These are phyloP conservation scores for Eristalinus sepulchralis DNA, from an alignment of 2,888 invertebrate species.

Conservation along the genomic window DNA sequence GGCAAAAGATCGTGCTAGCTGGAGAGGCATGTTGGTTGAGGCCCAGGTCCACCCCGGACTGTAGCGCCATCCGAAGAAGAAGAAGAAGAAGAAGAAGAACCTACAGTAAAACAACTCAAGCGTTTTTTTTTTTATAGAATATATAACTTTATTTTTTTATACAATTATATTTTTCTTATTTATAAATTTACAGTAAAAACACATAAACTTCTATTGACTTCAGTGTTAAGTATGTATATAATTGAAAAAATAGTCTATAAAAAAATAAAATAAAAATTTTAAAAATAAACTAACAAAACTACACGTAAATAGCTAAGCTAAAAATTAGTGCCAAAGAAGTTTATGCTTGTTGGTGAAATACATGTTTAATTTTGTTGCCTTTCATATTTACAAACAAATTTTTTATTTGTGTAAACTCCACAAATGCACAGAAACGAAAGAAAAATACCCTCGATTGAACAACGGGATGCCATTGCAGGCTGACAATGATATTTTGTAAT, in stretches of 20 bases:
- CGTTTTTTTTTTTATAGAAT: slow-evolving; percentile 32
- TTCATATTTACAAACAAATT: slow-evolving; percentile 59
- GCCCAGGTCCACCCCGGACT: too few relatives aligned
- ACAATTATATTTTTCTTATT: slow-evolving; percentile 49
- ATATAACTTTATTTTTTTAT: slow-evolving; percentile 65
- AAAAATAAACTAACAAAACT: slow-evolving; percentile 34
- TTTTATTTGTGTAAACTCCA: slow-evolving; percentile 5
- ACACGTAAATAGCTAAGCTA: slow-evolving; percentile 60
- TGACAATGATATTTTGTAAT: not conserved
- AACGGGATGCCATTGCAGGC: not conserved
- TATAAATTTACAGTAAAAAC: slow-evolving; percentile 64
- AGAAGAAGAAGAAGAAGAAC: too few relatives aligned
- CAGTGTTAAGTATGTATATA: slow-evolving; percentile 17
- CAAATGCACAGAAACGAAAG: slow-evolving; percentile 12
- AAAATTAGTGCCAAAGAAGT: slow-evolving; percentile 56
- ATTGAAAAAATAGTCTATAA: slow-evolving; percentile 20
- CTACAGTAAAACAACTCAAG: not conserved
- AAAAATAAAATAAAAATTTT: slow-evolving; percentile 27
- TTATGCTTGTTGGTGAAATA: slow-evolving; percentile 56
- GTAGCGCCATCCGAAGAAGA: too few relatives aligned
- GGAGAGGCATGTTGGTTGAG: too few relatives aligned
- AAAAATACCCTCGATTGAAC: slow-evolving; percentile 7
- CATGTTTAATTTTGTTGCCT: slow-evolving; percentile 43
- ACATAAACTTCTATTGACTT: slow-evolving; percentile 64
- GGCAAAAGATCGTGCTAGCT: too few relatives aligned